These are phyloP conservation scores for Carollia perspicillata DNA, from an alignment of 2,113 vertebrate species.

Conservation along the genomic window DNA sequence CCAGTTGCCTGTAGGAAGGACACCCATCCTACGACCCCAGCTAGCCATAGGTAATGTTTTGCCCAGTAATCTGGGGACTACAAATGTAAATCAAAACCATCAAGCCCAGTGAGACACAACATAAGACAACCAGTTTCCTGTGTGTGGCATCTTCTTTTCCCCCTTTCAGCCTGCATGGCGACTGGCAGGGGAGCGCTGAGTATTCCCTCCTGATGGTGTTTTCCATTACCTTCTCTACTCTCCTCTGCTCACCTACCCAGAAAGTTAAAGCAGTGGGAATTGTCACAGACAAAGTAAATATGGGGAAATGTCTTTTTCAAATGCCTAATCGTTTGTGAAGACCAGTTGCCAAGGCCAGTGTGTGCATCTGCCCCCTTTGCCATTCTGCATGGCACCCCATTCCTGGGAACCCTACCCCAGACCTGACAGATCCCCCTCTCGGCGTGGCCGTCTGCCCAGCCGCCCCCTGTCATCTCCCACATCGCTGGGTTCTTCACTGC, in stretches of 20 bases:
- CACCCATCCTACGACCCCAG: neutral
- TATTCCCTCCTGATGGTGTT: neutral
- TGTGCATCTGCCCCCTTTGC: neutral
- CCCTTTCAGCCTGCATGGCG: neutral
- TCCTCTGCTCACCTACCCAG: neutral
- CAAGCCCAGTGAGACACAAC: neutral
- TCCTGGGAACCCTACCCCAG: neutral
- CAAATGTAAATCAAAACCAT: neutral
- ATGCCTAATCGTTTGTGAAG: neutral
- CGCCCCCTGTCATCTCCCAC: neutral
- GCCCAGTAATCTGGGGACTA: neutral
- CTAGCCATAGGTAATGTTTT: neutral
- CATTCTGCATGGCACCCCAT: rapidly evolving
- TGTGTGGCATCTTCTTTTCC: rapidly evolving
- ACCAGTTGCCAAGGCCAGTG: neutral
- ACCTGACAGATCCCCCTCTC: neutral
- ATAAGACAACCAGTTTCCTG: neutral
- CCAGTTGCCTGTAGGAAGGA: neutral
- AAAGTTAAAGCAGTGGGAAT: neutral
- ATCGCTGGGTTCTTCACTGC: neutral
- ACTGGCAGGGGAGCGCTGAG: rapidly evolving
- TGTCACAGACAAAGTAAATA: neutral
- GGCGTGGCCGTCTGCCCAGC: neutral
- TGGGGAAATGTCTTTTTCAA: neutral
- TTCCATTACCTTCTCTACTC: neutral